Base-by-base conservation (phyloP, 2,113 vertebrate genomes). In the Rallus limicola region DNA sequence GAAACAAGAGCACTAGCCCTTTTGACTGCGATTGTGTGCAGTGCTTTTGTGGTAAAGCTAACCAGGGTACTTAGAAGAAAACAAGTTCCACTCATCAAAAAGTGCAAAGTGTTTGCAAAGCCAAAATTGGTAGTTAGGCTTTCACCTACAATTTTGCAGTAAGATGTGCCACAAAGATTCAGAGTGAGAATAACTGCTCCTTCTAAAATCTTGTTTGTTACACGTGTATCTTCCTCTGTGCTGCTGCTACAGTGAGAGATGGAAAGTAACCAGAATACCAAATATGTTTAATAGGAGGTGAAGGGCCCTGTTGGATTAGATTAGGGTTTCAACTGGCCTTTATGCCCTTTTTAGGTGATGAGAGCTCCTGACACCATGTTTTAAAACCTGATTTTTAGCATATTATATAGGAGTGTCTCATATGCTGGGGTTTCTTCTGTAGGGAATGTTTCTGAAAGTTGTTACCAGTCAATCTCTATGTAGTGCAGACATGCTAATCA, bases 381-480 rank as follows among this genome's bases (percentile, higher is more conserved):
- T 92, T 78, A 70, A 91, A 91, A 75, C 34, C 76, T 79, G 83
- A 21, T 64, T 92, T 96, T 93, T 95, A 95, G 64, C 52, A 11
- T 4, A 5, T 70, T 94, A 4, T 42, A 16, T 53, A 19, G 1
- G 2, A 42, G 25, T 81, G 42, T 64, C 42, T 8, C 21, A n/a
- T 44, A 34, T 48, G 25, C 31, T 86, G 55, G 80, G 28, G 34
- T 71, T 96, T 65, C 58, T 92, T 53, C 60, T 44, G 72, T 60
- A 72, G 77, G 21, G 52, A 56, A 12, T 56, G 62, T 68, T 84
- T 93, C 44, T 91, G 60, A 26, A 82, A 24, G 65, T n/a, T 0
- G 1, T 71, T 75, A 16, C 53, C 58, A 44, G 16, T 67, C 53
- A 72, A 4, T 53, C 52, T 85, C 6, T 4, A 11, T 71, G 68